Base-by-base conservation (phyloP, 2,797 vertebrate genomes). In the Eutrigla gurnardus region DNA sequence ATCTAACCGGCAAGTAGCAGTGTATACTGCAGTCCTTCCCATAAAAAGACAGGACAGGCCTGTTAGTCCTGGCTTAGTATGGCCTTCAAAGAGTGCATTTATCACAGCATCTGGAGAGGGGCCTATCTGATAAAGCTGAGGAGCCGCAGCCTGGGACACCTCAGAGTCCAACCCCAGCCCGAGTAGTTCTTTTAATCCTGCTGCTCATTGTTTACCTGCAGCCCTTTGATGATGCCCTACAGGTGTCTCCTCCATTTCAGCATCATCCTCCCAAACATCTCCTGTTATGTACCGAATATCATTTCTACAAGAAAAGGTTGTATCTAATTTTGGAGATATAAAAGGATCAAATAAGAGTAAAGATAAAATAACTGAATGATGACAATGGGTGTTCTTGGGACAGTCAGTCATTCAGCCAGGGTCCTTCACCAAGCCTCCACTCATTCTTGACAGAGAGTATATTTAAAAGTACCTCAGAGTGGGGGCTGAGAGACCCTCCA, bases 61-160 rank as follows among this genome's bases (percentile, higher is more conserved):
- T 90, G 82, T 86, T 85, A 81, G 81, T 79, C 78, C 81, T 80
- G 84, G 82, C 82, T 83, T 64, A 52, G 73, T 55, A 55, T 78
- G 76, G 83, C 81, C 92, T 94, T 95, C 95, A 96, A 96, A 96
- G 93, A 88, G 42, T 67, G 75, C 75, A 71, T 89, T 89, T 93
- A 95, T 94, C 90, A 39, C 84, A 76, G 81, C 88, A 95, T 93
- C 91, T 89, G 84, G 65, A 92, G 89, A 88, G 83, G 85, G 73
- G 90, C 78, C 85, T 90, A 95, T 95, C 90, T 93, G 89, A 93
- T 92, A 86, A 86, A 71, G 75, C 83, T 67, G 80, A 76, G 69
- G 85, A 92, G 80, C 81, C 52, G 53, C 73, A 83, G 73, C 80
- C 77, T 63, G 55, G 76, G 89, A 94, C 91, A 95, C 91, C 92